Evolutionary conservation across 2,797 vertebrate species (phyloP), one percentile per base, ranked within the genome.

Genomic region (Balearica regulorum): DNA sequence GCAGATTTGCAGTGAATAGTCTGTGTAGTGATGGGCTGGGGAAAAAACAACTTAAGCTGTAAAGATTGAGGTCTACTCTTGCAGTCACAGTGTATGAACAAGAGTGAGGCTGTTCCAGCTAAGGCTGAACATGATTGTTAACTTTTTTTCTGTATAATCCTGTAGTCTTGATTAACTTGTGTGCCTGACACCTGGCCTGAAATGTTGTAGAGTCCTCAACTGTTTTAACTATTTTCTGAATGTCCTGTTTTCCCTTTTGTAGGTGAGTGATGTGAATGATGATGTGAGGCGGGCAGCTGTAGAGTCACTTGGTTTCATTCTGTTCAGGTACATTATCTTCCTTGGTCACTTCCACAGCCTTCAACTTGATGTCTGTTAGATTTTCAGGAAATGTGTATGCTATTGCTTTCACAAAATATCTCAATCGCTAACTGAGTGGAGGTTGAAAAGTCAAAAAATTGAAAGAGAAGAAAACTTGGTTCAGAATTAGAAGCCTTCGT

Each of bases 191-290:
- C 16, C 17, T 75, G 21, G 7, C 11, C 35, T 76, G 49, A 88
- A 85, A 72, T 3, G 2, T 90, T 83, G 58, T 49, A 26, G 28
- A 33, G 14, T 54, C 11, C 24, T 90, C 39, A 31, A 3, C 25
- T 61, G 26, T 90, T 92, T 51, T 55, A 75, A 11, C 13, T 84
- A 1, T 44, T 1, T 75, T 55, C 57, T 84, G 57, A 87, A 51
- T 19, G 6, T 55, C 44, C 57, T 60, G 25, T 83, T 95, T 94
- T 64, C 33, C 19, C 54, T 93, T 55, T 75, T 90, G 22, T 73
- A 99, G 99, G 99, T 99, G 76, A 99, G 99, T 41, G 99, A 99
- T 37, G 99, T 99, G 91, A 99, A 99, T 22, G 99, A 99, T 78
- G 99, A 99, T 0, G 99, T 99, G 84, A 98, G 99, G 75, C 98